Conservation (phyloP, 2,797 vertebrate species). For the Nothura maculosa region DNA sequence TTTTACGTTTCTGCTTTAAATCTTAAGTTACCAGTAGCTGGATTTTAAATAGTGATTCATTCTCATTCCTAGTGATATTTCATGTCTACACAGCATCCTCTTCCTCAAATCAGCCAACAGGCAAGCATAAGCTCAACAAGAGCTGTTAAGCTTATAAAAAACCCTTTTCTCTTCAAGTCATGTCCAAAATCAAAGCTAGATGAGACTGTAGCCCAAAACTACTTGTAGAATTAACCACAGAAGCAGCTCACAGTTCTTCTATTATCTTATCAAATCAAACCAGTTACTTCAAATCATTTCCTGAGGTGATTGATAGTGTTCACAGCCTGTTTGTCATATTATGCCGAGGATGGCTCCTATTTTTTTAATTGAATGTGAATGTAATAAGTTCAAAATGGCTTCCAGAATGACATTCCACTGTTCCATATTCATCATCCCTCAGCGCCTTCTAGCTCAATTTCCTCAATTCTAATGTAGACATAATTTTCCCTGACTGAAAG, state of each 20-base stretch:
- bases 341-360: neutral
- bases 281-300: neutral
- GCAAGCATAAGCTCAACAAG: neutral
- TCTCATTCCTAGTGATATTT: neutral
- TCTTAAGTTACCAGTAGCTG: neutral
- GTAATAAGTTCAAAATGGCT: neutral
- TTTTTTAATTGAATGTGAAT: neutral
- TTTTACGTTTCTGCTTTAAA: neutral
- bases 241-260: neutral
- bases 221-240: neutral
- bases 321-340: neutral
- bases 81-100: neutral
- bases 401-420: neutral
- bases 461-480: neutral
- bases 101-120: neutral
- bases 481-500: neutral
- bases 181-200: neutral
- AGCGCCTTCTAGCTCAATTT: neutral
- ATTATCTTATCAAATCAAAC: neutral
- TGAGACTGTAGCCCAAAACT: neutral
- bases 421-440: neutral
- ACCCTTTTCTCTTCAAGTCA: neutral
- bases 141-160: neutral
- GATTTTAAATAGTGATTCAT: neutral
- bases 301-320: rapidly evolving